Percentiles rank a stretch among this genome's conserved stretches.
These are phyloP conservation scores for Babyrousa celebensis DNA, from an alignment of 2,797 vertebrate species.

Conservation along the genomic window DNA sequence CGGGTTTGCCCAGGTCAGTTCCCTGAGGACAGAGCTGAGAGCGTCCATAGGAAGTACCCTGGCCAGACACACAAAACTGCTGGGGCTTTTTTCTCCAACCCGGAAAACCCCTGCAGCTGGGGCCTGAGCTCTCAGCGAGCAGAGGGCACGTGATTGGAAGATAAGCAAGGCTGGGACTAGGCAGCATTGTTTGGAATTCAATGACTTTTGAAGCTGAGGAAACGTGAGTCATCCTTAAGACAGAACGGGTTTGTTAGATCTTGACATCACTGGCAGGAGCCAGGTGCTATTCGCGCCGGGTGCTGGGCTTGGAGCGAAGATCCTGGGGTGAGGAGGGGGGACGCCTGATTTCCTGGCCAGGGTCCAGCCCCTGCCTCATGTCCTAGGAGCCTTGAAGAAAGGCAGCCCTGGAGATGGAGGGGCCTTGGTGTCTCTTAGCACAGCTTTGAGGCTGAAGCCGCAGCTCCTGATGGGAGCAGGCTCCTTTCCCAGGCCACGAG, in stretches of 20 bases:
- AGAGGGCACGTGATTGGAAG: conserved; percentile 78
- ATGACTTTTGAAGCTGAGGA: conserved; percentile 82
- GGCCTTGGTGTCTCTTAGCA: background rate
- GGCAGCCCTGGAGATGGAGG: background rate
- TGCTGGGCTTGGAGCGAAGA: background rate
- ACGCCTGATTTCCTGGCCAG: background rate
- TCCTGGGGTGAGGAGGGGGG: background rate
- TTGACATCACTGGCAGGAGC: conserved; percentile 72
- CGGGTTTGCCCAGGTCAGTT: background rate
- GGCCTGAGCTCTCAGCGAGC: conserved; percentile 60
- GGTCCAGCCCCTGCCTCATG: background rate
- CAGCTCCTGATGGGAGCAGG: background rate
- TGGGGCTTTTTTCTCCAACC: conserved; percentile 10
- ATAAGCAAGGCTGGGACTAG: conserved; percentile 69
- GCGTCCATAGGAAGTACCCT: background rate
- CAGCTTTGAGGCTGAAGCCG: background rate
- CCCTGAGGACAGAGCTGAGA: background rate
- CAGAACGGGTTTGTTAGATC: conserved; percentile 84
- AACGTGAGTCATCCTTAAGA: conserved; percentile 86
- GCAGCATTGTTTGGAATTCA: conserved; percentile 81
- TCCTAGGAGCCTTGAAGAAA: background rate
- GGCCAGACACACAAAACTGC: conserved; percentile 36
- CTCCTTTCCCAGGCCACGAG: background rate
- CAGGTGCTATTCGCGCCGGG: conserved; percentile 26
- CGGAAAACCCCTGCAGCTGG: conserved; percentile 84